Evolutionary conservation across 2,797 vertebrate genomes (phyloP).

Genomic region (Phalanger gymnotis): DNA sequence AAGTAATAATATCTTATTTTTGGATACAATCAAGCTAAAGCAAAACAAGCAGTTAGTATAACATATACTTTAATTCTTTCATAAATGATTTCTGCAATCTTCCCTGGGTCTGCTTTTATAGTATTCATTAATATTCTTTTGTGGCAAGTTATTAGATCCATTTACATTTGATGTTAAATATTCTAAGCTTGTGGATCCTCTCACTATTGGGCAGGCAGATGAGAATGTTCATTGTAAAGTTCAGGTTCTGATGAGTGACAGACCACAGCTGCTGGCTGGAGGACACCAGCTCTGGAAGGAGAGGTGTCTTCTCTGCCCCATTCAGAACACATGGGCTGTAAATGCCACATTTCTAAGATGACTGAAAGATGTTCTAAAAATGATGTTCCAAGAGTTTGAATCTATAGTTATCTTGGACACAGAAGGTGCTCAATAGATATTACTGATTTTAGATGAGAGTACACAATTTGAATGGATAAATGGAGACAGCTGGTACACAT

Average conservation of each 20-base stretch:
- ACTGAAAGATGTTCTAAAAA: slow-evolving; percentile 20
- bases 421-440: neutral
- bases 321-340: neutral
- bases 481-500: neutral
- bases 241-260: slow-evolving; percentile 21
- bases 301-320: neutral
- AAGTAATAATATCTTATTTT: slow-evolving; percentile 57
- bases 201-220: slow-evolving; percentile 9
- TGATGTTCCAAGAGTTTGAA: slow-evolving; percentile 29
- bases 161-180: slow-evolving; percentile 47
- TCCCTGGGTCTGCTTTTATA: slow-evolving; percentile 40
- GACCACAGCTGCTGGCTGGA: neutral
- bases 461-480: neutral
- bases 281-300: slow-evolving; percentile 1
- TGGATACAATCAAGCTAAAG: slow-evolving; percentile 49
- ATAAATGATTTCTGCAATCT: slow-evolving; percentile 61
- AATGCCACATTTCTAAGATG: neutral
- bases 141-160: slow-evolving; percentile 44
- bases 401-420: neutral
- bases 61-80: slow-evolving; percentile 51
- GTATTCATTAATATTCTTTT: slow-evolving; percentile 58
- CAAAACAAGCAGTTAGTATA: slow-evolving; percentile 28
- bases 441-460: neutral
- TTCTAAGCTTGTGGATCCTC: slow-evolving; percentile 1
- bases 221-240: neutral